Percentiles rank a stretch among this genome's conserved stretches.
Conservation (phyloP, 2,113 vertebrate species). For the Antennarius striatus region DNA sequence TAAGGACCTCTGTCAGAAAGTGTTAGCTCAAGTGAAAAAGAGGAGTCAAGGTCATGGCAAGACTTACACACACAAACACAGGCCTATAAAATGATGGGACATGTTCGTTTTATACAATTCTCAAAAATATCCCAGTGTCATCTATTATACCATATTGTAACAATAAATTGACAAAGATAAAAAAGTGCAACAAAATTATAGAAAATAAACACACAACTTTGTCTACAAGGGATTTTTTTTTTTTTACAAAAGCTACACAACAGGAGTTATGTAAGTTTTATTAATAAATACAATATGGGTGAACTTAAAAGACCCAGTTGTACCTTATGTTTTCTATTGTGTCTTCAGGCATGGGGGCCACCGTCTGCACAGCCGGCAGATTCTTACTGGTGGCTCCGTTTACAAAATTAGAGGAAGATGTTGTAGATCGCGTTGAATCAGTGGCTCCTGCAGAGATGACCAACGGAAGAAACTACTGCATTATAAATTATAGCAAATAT, state of each 20-base stretch:
- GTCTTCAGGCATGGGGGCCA: conserved; percentile 97
- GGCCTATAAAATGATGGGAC: conserved; percentile 4
- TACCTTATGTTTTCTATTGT: conserved; percentile 96
- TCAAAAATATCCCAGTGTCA: neutral
- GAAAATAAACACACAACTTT: neutral
- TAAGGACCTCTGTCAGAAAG: conserved; percentile 72
- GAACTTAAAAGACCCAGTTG: conserved; percentile 1
- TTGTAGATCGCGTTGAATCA: conserved; percentile 83
- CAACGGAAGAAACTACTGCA: neutral
- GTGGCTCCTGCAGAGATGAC: conserved; percentile 84
- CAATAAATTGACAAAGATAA: neutral
- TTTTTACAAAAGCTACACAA: neutral
- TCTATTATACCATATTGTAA: neutral
- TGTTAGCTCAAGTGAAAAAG: conserved; percentile 59
- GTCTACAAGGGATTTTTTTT: neutral
- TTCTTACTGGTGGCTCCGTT: conserved; percentile 98
- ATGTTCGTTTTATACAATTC: neutral
- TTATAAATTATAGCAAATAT: too few relatives aligned
- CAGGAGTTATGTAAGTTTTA: too few relatives aligned
- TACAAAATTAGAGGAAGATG: conserved; percentile 94
- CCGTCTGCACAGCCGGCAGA: conserved; percentile 94
- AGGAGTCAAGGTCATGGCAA: conserved; percentile 67
- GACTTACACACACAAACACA: conserved; percentile 36
- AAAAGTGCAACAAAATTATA: neutral
- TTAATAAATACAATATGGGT: too few relatives aligned